A percentile compares a stretch with the other conserved stretches of the same genome.
phyloP scores from a whole-genome alignment of 2,797 vertebrate species.

The Hyperoplus immaculatus region DNA sequence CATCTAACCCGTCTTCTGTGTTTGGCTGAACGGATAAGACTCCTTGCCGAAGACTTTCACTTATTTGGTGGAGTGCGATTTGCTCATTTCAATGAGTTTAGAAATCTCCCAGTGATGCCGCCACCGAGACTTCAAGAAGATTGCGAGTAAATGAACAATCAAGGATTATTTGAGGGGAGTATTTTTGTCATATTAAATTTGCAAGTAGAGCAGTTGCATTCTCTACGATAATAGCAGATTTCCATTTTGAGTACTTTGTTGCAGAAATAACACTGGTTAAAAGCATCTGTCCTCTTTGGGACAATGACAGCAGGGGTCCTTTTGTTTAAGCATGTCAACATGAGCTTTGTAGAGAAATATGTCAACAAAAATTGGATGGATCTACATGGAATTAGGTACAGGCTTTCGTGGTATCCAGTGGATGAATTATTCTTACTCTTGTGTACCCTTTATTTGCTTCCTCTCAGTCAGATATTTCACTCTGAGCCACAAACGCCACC shows the following conservation, averaged over 20 bases:
- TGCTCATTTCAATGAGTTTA: constrained; percentile 65
- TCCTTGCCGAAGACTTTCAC: constrained; percentile 65
- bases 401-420: neutral
- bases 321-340: constrained; percentile 33
- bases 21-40: constrained; percentile 63
- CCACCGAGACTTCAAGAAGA: constrained; percentile 39
- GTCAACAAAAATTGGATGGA: neutral
- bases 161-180: constrained; percentile 31
- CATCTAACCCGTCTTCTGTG: constrained; percentile 59
- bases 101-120: constrained; percentile 45
- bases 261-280: constrained; percentile 30
- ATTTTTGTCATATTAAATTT: constrained; percentile 19
- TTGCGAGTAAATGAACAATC: constrained; percentile 61
- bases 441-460: neutral
- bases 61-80: constrained; percentile 67
- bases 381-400: neutral
- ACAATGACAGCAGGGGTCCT: constrained; percentile 4
- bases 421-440: neutral
- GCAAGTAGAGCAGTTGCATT: constrained; percentile 1
- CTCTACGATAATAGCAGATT: neutral
- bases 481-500: neutral
- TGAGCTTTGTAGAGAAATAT: constrained; percentile 7
- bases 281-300: constrained; percentile 10
- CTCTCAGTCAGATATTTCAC: too few species aligned
- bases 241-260: constrained; percentile 20